Evolutionary conservation across 2,797 vertebrate species (phyloP).

Genomic region (Dermochelys coriacea): DNA sequence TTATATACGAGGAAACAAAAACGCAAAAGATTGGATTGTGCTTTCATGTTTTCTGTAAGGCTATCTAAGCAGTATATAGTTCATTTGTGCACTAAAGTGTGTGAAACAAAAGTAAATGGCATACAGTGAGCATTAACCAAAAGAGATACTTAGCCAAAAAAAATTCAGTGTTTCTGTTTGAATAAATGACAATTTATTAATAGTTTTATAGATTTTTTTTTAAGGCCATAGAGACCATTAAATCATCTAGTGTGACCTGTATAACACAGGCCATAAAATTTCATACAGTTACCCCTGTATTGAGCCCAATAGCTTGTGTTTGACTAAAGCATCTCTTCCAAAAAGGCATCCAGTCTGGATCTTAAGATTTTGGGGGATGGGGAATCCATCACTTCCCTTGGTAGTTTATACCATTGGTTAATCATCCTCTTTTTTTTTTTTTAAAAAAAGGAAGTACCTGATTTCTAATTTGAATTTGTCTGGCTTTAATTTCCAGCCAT

Average conservation of each 20-base stretch:
- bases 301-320: not conserved
- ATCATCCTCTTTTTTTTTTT: not conserved
- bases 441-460: not conserved
- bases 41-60: not conserved
- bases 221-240: not conserved
- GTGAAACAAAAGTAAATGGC: not conserved
- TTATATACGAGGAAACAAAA: not conserved
- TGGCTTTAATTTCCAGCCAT: not conserved
- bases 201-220: not conserved
- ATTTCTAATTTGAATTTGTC: not conserved
- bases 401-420: fast-evolving
- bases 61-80: not conserved
- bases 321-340: not conserved
- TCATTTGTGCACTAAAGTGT: not conserved
- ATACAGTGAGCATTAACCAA: not conserved
- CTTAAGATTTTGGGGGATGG: not conserved
- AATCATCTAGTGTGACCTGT: not conserved
- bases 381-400: not conserved
- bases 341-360: not conserved
- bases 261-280: not conserved
- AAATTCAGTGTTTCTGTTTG: not conserved
- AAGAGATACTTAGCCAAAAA: not conserved
- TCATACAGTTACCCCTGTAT: not conserved
- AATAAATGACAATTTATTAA: not conserved
- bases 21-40: not conserved